These are phyloP conservation scores for Melanotaenia boesemani DNA, from an alignment of 2,797 vertebrate species.

Conservation along the genomic window DNA sequence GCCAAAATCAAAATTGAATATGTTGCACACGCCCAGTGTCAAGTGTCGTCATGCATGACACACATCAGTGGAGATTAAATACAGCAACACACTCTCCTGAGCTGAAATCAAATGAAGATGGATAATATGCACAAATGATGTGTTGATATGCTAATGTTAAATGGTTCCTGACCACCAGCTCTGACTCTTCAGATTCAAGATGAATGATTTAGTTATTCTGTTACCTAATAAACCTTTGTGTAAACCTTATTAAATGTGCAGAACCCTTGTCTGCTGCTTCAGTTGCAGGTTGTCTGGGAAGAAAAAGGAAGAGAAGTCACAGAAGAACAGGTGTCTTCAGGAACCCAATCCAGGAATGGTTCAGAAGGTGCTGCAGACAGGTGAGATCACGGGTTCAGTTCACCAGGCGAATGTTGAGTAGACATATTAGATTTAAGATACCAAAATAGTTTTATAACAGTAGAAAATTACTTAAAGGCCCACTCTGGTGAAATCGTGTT, in stretches of 20 bases:
- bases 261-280: neutral
- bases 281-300: constrained; percentile 8
- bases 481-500: too few relatives aligned
- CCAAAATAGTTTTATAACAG: neutral
- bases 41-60: too few relatives aligned
- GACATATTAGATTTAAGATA: neutral
- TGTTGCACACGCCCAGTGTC: too few relatives aligned
- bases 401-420: neutral
- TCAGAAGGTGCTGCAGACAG: constrained; percentile 26
- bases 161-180: neutral
- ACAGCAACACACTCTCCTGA: too few relatives aligned
- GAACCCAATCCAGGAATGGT: constrained; percentile 1
- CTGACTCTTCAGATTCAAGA: constrained; percentile 32
- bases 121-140: too few relatives aligned
- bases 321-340: neutral
- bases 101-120: neutral
- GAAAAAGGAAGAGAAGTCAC: neutral
- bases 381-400: constrained; percentile 22
- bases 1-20: too few relatives aligned
- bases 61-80: too few relatives aligned
- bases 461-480: too few relatives aligned
- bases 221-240: too few relatives aligned
- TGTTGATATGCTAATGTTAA: neutral
- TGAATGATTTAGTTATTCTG: too few relatives aligned
- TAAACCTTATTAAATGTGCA: too few relatives aligned